Evolutionary conservation across 1,140 invertebrate species (phyloP).

Genomic region (Araneus ventricosus): DNA sequence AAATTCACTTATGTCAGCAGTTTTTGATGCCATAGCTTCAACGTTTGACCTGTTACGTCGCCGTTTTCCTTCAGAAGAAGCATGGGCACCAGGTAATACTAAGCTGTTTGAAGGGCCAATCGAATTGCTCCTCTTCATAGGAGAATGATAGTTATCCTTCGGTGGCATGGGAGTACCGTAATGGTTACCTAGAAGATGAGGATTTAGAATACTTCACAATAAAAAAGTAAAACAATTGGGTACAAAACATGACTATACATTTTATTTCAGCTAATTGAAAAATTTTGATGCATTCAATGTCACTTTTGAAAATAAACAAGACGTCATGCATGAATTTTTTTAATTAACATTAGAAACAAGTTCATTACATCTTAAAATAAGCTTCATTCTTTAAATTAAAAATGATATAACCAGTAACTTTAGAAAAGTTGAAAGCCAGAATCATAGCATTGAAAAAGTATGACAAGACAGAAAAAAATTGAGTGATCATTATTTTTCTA

Average conservation of each 20-base stretch:
- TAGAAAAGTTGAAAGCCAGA: too few relatives aligned
- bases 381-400: too few relatives aligned
- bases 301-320: too few relatives aligned
- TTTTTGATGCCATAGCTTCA: slow-evolving; percentile 81
- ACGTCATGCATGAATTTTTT: too few relatives aligned
- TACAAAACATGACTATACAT: neutral
- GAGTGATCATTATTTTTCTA: too few relatives aligned
- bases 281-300: too few relatives aligned
- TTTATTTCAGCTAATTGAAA: neutral
- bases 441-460: too few relatives aligned
- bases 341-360: too few relatives aligned
- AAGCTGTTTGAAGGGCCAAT: slow-evolving; percentile 72
- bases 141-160: slow-evolving; percentile 79
- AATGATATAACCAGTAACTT: too few relatives aligned
- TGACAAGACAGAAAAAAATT: too few relatives aligned
- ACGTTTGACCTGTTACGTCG: slow-evolving; percentile 83
- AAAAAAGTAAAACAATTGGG: neutral
- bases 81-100: slow-evolving; percentile 82
- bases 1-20: slow-evolving; percentile 65
- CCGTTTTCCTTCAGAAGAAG: slow-evolving; percentile 83
- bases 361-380: too few relatives aligned
- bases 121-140: slow-evolving; percentile 74
- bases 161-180: slow-evolving; percentile 82
- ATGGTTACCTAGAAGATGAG: slow-evolving; percentile 80
- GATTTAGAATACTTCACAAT: neutral